Conservation (phyloP, 2,888 invertebrate genomes). For the Theodoxus fluviatilis region DNA sequence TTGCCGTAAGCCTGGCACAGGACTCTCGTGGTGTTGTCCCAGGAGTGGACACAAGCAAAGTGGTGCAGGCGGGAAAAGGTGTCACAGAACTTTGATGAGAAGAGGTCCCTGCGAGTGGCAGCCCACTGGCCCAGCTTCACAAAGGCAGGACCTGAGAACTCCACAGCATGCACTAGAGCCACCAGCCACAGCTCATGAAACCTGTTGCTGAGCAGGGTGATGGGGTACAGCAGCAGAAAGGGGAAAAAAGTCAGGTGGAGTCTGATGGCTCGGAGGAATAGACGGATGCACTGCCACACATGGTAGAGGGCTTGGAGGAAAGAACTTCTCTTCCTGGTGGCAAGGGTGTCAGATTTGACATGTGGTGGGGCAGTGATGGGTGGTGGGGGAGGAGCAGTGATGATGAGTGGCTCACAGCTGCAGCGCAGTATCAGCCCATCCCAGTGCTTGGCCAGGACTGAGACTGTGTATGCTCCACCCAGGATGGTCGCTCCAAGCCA, state of each 20-base stretch:
- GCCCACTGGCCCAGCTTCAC: constrained; percentile 70
- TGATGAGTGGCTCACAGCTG: too few relatives aligned
- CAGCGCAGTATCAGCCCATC: too few relatives aligned
- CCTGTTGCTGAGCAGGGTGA: constrained; percentile 33
- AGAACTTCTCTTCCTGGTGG: too few relatives aligned
- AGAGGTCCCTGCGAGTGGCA: constrained; percentile 68
- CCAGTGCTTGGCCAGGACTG: too few relatives aligned
- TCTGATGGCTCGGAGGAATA: constrained; percentile 29
- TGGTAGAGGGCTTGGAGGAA: too few relatives aligned
- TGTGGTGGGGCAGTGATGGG: too few relatives aligned
- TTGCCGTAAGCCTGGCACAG: constrained; percentile 62
- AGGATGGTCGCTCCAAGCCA: too few relatives aligned
- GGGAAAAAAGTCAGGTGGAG: constrained; percentile 44
- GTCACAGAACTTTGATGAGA: constrained; percentile 66
- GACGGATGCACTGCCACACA: too few relatives aligned
- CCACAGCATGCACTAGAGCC: constrained; percentile 52
- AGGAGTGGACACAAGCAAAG: constrained; percentile 61
- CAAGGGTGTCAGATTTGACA: too few relatives aligned
- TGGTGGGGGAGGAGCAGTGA: too few relatives aligned
- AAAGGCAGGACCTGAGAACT: constrained; percentile 68
- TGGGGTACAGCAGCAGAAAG: constrained; percentile 44
- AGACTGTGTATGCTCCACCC: too few relatives aligned
- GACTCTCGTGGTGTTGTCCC: constrained; percentile 62
- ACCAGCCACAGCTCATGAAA: constrained; percentile 42
- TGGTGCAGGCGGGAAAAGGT: constrained; percentile 64